Evolutionary conservation across 2,797 vertebrate species (phyloP).

Genomic region (Synanceia verrucosa): DNA sequence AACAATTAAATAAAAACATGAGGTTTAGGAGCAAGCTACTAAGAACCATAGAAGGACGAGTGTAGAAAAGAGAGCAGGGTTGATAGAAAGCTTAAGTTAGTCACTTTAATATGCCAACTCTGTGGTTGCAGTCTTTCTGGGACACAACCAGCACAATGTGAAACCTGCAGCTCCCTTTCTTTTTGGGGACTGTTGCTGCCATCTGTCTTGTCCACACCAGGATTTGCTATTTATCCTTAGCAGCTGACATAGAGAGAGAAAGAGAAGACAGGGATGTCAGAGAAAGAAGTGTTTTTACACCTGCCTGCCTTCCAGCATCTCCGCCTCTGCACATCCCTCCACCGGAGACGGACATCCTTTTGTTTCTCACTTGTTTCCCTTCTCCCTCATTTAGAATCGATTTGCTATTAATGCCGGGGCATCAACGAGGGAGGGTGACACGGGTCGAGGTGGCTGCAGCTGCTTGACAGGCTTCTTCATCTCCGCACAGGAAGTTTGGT

Average conservation of each 20-base stretch:
- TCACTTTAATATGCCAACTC: not conserved
- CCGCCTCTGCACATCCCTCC: constrained; percentile 42
- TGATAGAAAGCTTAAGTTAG: not conserved
- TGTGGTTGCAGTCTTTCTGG: not conserved
- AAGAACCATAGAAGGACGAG: not conserved
- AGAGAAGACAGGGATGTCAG: constrained; percentile 5
- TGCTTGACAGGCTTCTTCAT: constrained; percentile 83
- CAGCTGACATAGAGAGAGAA: constrained; percentile 16
- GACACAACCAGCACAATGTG: constrained; percentile 1
- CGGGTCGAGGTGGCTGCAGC: constrained; percentile 63
- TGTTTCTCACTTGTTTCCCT: constrained; percentile 59
- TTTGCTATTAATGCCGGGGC: constrained; percentile 78
- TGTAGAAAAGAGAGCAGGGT: not conserved
- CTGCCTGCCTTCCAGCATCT: constrained; percentile 10
- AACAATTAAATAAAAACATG: not conserved
- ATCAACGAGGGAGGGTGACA: constrained; percentile 70
- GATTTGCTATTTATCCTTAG: constrained; percentile 13
- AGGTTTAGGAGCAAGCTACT: not conserved
- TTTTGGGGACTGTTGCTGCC: not conserved
- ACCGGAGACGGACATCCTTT: constrained; percentile 63
- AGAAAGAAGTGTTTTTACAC: constrained; percentile 38
- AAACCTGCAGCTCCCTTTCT: constrained; percentile 10
- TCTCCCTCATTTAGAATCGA: constrained; percentile 77
- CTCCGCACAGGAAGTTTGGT: constrained; percentile 81
- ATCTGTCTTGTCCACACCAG: not conserved